Evolutionary conservation across 2,797 vertebrate species (phyloP).

Genomic region (Jordanella pulchra): DNA sequence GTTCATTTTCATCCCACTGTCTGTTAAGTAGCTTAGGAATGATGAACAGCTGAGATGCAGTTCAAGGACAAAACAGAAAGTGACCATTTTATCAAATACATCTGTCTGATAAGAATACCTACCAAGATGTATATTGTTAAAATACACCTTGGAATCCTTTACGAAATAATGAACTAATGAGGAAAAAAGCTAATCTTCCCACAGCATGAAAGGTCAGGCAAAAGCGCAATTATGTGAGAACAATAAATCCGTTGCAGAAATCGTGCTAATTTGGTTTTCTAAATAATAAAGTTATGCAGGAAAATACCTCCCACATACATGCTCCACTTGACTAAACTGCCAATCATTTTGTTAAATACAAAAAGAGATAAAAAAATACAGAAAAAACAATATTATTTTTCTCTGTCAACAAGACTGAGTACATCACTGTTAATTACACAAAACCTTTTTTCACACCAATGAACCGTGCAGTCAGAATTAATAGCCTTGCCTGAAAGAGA

Average conservation of each 20-base stretch:
- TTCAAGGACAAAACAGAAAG: constrained; percentile 22
- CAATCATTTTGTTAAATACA: constrained; percentile 33
- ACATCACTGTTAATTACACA: constrained; percentile 38
- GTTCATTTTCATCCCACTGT: constrained; percentile 33
- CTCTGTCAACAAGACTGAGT: constrained; percentile 25
- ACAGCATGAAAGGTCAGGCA: constrained; percentile 7
- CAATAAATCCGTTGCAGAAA: constrained; percentile 13
- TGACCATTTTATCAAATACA: background rate
- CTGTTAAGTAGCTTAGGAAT: constrained; percentile 45
- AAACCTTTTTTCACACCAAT: constrained; percentile 12
- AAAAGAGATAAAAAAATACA: background rate
- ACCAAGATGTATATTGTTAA: background rate
- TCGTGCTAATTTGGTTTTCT: constrained; percentile 43
- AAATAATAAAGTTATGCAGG: constrained; percentile 41
- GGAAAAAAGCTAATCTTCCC: constrained; percentile 22
- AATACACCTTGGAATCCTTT: background rate
- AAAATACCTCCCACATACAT: constrained; percentile 51
- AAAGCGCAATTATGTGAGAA: constrained; percentile 13
- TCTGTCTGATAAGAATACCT: background rate
- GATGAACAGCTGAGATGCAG: constrained; percentile 12
- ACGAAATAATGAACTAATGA: background rate
- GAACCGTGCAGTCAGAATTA: constrained; percentile 11
- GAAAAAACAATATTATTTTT: constrained; percentile 6
- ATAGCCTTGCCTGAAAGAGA: constrained; percentile 9
- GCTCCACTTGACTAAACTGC: constrained; percentile 40